phyloP scores from a whole-genome alignment of 1,140 invertebrate species.

The Drosophila simulans region DNA sequence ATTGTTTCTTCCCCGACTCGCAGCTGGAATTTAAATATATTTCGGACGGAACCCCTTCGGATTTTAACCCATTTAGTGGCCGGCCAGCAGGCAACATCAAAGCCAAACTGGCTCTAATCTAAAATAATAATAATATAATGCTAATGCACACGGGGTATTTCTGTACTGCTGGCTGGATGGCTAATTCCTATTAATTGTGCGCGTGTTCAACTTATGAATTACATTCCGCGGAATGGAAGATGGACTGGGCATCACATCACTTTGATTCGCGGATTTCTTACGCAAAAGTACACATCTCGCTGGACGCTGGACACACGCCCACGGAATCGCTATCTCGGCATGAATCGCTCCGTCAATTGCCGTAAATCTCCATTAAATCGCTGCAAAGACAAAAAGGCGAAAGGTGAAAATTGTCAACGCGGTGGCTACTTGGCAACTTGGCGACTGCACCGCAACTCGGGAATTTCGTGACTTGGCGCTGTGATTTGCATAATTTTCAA shows the following conservation, averaged over 20 bases:
- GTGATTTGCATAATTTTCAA: constrained; percentile 71
- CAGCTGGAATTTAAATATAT: constrained; percentile 25
- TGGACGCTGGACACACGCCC: constrained; percentile 40
- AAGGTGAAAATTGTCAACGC: constrained; percentile 75
- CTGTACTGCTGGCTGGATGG: neutral
- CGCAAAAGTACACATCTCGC: constrained; percentile 46
- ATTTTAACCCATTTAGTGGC: constrained; percentile 24
- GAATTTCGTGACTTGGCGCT: constrained; percentile 44
- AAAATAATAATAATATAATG: constrained; percentile 26
- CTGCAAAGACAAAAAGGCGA: constrained; percentile 57
- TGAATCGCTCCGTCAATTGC: constrained; percentile 64
- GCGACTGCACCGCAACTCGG: constrained; percentile 38
- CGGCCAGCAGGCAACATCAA: constrained; percentile 49
- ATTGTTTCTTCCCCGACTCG: constrained; percentile 22
- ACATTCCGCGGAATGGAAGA: neutral
- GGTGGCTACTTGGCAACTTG: constrained; percentile 2
- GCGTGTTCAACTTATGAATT: constrained; percentile 69
- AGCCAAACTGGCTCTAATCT: constrained; percentile 51
- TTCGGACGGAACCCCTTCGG: neutral
- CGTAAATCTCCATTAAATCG: constrained; percentile 79
- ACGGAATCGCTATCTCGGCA: constrained; percentile 31
- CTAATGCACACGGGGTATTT: constrained; percentile 38
- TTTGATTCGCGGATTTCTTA: constrained; percentile 59
- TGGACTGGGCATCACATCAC: constrained; percentile 26
- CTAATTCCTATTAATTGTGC: constrained; percentile 61